Percentiles rank a stretch among this genome's conserved stretches.
These are phyloP conservation scores for Erpornis zantholeuca DNA, from an alignment of 2,113 vertebrate species.

Conservation along the genomic window DNA sequence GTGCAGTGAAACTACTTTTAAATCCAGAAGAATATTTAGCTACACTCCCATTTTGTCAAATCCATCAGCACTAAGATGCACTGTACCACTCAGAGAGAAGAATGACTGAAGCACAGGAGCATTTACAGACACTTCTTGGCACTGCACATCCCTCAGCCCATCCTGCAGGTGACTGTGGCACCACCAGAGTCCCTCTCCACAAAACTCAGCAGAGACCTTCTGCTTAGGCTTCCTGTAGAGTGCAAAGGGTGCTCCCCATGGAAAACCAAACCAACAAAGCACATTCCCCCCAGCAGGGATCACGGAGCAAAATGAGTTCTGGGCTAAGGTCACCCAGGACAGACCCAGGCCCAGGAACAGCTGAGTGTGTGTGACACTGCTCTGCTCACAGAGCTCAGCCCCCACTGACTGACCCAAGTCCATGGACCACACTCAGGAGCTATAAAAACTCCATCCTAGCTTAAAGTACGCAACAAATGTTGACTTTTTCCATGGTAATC, in stretches of 20 bases:
- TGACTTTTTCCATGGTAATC: not conserved
- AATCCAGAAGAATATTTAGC: not conserved
- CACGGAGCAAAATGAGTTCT: not conserved
- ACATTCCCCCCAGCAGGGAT: not conserved
- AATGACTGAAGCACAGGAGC: not conserved
- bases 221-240: not conserved
- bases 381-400: not conserved
- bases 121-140: not conserved
- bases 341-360: not conserved
- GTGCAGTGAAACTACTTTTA: not conserved
- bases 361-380: not conserved
- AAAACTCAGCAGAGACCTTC: not conserved
- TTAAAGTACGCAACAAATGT: not conserved
- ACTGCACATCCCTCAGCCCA: not conserved
- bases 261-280: not conserved
- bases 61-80: not conserved
- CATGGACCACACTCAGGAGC: not conserved
- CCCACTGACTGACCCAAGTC: not conserved
- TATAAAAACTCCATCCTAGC: not conserved
- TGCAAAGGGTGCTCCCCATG: not conserved
- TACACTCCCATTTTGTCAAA: not conserved
- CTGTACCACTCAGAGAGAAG: not conserved
- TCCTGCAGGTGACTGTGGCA: rapidly evolving
- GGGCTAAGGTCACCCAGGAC: not conserved
- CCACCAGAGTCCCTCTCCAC: not conserved